Base-by-base conservation (phyloP, 37 sponge, comb jelly and placozoan genomes). In the Cladorhizidae sp. region DNA sequence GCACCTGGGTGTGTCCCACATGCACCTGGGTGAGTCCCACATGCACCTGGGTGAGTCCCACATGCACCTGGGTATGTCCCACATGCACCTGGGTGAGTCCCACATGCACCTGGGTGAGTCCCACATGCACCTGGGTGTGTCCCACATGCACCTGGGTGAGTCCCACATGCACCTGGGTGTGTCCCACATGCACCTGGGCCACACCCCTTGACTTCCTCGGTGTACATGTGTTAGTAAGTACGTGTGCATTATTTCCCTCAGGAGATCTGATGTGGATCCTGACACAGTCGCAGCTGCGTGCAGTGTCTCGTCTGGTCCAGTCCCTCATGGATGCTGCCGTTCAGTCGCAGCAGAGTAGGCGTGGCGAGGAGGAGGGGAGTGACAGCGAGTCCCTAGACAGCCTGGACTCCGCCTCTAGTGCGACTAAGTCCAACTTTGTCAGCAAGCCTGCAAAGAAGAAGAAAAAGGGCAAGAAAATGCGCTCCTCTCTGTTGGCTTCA, bases 231-330 rank as follows among this genome's bases (percentile, higher is more conserved):
- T n/a, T n/a, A n/a, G n/a, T n/a, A n/a, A n/a, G n/a, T n/a, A n/a
- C n/a, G n/a, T n/a, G n/a, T n/a, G n/a, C n/a, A n/a, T n/a, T 65
- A 14, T 58, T 58, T 2, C 26, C 3, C 26, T 25, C 59, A 71
- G 89, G 89, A 0, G 94, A 90, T 63, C 21, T 94, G 17, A 72
- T 90, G n/a, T 90, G 91, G 78, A 84, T 94, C 23, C 67, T 94
- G 78, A 94, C 84, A 29, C 91, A 90, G 63, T 77, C 86, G 0
- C 91, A 94, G 85, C 72, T 94, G 55, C 56, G 79, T n/a, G 88
- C 91, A 5, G 73, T 79, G 25, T 94, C 94, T 32, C 33, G 40
- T n/a, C 76, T 94, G 1, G 65, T 84, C 32, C 94, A 94, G 85
- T 69, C 77, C 6, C 70, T 94, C 43, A 80, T 74, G 25, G 82